Conservation (phyloP, 2,113 vertebrate species). For the Passerina amoena region DNA sequence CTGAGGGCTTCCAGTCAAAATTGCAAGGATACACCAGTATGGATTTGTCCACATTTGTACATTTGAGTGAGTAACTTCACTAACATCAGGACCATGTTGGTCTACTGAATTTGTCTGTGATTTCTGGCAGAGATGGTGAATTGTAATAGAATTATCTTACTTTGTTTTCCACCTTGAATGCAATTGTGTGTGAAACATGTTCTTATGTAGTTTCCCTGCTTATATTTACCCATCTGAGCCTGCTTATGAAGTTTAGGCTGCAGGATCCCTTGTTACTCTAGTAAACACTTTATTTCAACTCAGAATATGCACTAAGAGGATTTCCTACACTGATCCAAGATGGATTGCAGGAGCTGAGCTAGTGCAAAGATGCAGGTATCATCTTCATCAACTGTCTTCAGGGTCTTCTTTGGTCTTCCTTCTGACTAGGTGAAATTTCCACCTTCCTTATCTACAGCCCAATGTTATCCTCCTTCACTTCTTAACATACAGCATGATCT, state of each 20-base stretch:
- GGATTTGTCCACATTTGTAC: neutral
- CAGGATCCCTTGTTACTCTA: neutral
- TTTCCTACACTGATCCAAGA: neutral
- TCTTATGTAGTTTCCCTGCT: neutral
- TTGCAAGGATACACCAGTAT: neutral
- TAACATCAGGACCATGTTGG: neutral
- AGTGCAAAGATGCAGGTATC: accelerated
- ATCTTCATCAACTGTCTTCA: neutral
- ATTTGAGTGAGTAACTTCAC: neutral
- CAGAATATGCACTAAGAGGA: neutral
- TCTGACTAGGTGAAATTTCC: neutral
- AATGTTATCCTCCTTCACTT: neutral
- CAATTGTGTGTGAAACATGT: neutral
- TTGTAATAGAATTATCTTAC: accelerated
- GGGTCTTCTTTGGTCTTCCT: neutral
- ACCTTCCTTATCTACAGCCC: neutral
- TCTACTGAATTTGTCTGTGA: neutral
- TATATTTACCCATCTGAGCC: neutral
- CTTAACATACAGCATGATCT: neutral
- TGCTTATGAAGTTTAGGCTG: neutral
- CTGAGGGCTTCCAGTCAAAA: neutral
- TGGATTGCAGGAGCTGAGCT: neutral
- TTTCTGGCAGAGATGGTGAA: neutral
- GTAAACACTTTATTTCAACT: neutral
- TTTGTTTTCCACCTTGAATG: neutral